Base-by-base conservation (phyloP, 2,888 invertebrate genomes). In the Dione juno region DNA sequence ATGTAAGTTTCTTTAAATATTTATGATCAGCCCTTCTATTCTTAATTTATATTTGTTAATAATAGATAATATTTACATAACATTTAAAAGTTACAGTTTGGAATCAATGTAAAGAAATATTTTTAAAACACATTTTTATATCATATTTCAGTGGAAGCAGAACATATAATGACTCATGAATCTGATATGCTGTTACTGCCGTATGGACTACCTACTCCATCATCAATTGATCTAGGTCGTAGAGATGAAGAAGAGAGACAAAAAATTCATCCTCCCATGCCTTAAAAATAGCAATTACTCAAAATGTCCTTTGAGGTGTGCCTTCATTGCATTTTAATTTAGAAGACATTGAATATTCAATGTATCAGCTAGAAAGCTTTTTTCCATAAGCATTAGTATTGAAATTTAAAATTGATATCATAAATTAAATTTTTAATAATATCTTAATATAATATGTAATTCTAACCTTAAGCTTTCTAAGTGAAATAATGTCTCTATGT, bases 121-220 rank as follows among this genome's bases (percentile, higher is more conserved):
- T 28, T 28, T 28, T 28, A 28, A 2, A 28, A 28, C 28, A 28
- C 2, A 28, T 28, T 3, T 28, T 19, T n/a, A 35, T 13, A 7
- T 50, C 19, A 21, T 64, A 50, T 64, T 50, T 50, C 79, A 93
- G 96, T 94, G 88, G 97, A 97, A 91, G 97, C 97, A 28, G 96
- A 97, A 82, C 95, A 96, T 86, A 96, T 97, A 71, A 94, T 97
- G 94, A 95, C 95, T 67, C 95, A 96, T 77, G 97, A 97, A 82
- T 88, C 93, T 11, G 95, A 95, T 58, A 86, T 95, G 64, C 85
- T 97, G n/a, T 95, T 95, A 74, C 91, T 95, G 86, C 97, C 97
- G 0, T 94, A 95, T 71, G 96, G 96, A 6, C 86, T 96, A 1
- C 97, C 97, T n/a, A 95, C 96, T 0, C 95, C 96, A 1, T 94